Evolutionary conservation across 2,797 vertebrate genomes (phyloP), one percentile per base, ranked within the genome.

Genomic region (Anguilla obscura): DNA sequence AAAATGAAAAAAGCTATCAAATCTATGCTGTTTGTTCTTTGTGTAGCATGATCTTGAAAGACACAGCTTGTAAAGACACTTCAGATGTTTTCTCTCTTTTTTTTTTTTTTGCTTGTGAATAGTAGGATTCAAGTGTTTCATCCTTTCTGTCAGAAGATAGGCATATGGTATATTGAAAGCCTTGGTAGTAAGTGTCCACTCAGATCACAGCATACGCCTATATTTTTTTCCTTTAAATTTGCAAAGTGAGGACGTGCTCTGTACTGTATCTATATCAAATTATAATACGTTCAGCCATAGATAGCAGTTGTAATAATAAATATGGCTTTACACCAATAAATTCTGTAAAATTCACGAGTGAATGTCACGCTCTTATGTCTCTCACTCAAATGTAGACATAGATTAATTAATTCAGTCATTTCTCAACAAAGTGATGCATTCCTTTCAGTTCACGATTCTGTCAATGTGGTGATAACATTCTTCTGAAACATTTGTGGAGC

Each of bases 21-120:
- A 80, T 80, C 76, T 80, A 80, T 80, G 76, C 33, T 85, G 36
- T 76, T 82, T 80, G 76, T 80, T 80, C 76, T 82, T 74, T 84
- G 82, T 89, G 84, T 56, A 54, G 30, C 87, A 85, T 88, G 33
- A 36, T 80, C 76, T 45, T 80, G 40, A 80, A 85, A 58, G 84
- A 60, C 54, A 54, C 66, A 56, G 87, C 14, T 84, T 88, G 54
- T 40, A 27, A 33, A 58, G 86, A 79, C 18, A 87, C 36, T 14
- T 58, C 50, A 85, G 82, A 58, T 58, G 83, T 88, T 69, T 52
- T 27, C 33, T 10, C 71, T 76, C 27, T 50, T 66, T 52, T 83
- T 52, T 54, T 48, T 74, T 71, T 30, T 79, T 71, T 54, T 45
- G 74, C 40, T 58, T 87, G 27, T 50, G n/a, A 54, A 54, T 54